These are phyloP conservation scores for Clitarchus hookeri DNA, from an alignment of 2,888 invertebrate species.

Conservation along the genomic window DNA sequence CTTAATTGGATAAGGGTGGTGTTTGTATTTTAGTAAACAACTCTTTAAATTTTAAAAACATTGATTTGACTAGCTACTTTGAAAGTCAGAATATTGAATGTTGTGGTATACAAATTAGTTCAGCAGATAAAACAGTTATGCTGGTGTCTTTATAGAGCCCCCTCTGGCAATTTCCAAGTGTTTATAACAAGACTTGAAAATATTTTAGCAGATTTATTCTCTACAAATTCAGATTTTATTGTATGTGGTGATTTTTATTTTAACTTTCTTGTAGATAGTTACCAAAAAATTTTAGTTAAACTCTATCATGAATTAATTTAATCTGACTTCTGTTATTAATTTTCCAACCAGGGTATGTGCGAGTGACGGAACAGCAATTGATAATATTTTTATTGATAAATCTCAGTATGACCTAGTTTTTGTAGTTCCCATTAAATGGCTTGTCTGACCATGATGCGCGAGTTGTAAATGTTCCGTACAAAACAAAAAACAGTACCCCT, in stretches of 20 bases:
- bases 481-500: not conserved
- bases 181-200: not conserved
- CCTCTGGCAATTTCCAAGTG: not conserved
- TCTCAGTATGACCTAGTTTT: not conserved
- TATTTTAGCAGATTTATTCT: not conserved
- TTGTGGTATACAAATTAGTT: not conserved
- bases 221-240: not conserved
- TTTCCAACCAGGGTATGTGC: not conserved
- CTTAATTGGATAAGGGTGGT: not conserved
- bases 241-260: not conserved
- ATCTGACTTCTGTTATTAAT: not conserved
- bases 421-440: slow-evolving; percentile 1
- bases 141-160: not conserved
- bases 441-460: not conserved
- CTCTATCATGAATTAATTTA: not conserved
- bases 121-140: not conserved
- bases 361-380: not conserved
- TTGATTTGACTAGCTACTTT: not conserved
- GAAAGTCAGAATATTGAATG: not conserved
- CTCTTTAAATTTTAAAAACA: not conserved
- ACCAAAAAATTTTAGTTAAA: not conserved
- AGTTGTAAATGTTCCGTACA: not conserved
- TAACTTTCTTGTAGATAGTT: not conserved
- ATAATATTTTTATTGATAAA: not conserved
- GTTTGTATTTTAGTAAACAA: not conserved